Percentiles rank a stretch among this genome's conserved stretches.
Evolutionary conservation across 2,113 vertebrate genomes (phyloP).

Genomic region (Sceloporus undulatus): DNA sequence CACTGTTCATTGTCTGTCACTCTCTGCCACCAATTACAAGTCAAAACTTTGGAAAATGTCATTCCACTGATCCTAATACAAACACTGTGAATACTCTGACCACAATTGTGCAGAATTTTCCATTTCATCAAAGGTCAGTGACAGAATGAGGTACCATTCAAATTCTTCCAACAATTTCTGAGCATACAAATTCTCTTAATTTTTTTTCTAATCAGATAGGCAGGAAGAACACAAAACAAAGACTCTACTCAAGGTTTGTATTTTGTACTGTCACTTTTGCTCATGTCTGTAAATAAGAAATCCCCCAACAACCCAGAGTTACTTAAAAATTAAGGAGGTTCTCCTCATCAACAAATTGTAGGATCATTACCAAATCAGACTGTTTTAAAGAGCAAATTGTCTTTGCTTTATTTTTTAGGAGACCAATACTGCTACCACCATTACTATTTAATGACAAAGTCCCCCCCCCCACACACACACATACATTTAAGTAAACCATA

Average conservation of each 20-base stretch:
- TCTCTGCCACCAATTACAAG: not conserved
- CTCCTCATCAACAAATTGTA: slow-evolving; percentile 45
- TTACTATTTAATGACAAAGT: not conserved
- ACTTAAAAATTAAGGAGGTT: slow-evolving; percentile 41
- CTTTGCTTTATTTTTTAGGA: not conserved
- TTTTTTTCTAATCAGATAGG: slow-evolving; percentile 28
- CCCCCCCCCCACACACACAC: not conserved
- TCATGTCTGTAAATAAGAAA: slow-evolving; percentile 2
- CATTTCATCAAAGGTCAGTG: slow-evolving; percentile 30
- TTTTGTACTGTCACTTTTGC: slow-evolving; percentile 13
- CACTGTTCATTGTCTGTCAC: not conserved
- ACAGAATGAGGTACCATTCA: slow-evolving; percentile 6
- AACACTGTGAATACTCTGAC: slow-evolving; percentile 13
- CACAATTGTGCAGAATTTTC: slow-evolving; percentile 28
- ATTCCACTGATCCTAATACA: not conserved
- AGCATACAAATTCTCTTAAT: slow-evolving; percentile 28
- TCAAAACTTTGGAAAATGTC: not conserved
- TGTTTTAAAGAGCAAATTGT: slow-evolving; percentile 55
- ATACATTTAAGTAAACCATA: not conserved
- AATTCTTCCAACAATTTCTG: slow-evolving; percentile 32
- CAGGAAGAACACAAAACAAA: not conserved
- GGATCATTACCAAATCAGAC: slow-evolving; percentile 22
- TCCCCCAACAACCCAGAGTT: slow-evolving; percentile 42
- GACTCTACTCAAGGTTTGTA: not conserved
- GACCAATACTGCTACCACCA: not conserved